These are phyloP conservation scores for Helogale parvula DNA, from an alignment of 2,113 vertebrate species.

Conservation along the genomic window DNA sequence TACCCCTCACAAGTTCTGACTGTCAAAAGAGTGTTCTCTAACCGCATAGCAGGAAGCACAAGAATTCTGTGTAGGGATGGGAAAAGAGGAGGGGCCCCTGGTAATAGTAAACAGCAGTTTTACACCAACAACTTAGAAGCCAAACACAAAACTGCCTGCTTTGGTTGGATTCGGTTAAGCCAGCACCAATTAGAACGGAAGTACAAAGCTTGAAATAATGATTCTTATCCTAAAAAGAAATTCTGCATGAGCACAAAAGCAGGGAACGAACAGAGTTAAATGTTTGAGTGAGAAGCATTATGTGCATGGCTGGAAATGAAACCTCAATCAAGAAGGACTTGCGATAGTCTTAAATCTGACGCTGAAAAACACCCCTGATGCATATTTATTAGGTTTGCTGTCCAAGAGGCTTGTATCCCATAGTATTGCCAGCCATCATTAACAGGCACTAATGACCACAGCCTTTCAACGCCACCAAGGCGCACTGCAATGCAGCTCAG, in stretches of 20 bases:
- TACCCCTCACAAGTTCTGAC: not conserved
- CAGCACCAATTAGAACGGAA: slow-evolving; percentile 45
- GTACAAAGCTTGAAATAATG: slow-evolving; percentile 39
- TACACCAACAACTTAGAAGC: not conserved
- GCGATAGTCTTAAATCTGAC: slow-evolving; percentile 43
- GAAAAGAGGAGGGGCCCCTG: not conserved
- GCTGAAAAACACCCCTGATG: slow-evolving; percentile 42
- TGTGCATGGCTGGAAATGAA: slow-evolving; percentile 44
- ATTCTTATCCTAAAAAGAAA: slow-evolving; percentile 47
- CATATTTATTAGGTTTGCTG: slow-evolving; percentile 47
- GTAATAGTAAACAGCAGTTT: not conserved
- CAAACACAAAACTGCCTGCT: not conserved
- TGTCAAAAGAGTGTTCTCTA: not conserved
- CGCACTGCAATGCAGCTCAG: not conserved
- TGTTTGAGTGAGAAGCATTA: not conserved
- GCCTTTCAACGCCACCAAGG: not conserved
- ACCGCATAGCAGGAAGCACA: not conserved
- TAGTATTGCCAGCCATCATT: slow-evolving; percentile 28
- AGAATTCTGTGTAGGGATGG: not conserved
- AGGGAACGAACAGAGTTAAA: not conserved
- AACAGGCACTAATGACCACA: slow-evolving; percentile 54
- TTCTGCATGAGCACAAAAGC: slow-evolving; percentile 44
- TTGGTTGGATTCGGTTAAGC: slow-evolving; percentile 14
- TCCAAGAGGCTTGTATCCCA: not conserved
- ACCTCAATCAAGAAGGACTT: slow-evolving; percentile 33